Evolutionary conservation across 2,113 vertebrate genomes (phyloP).

Genomic region (Gavialis gangeticus): DNA sequence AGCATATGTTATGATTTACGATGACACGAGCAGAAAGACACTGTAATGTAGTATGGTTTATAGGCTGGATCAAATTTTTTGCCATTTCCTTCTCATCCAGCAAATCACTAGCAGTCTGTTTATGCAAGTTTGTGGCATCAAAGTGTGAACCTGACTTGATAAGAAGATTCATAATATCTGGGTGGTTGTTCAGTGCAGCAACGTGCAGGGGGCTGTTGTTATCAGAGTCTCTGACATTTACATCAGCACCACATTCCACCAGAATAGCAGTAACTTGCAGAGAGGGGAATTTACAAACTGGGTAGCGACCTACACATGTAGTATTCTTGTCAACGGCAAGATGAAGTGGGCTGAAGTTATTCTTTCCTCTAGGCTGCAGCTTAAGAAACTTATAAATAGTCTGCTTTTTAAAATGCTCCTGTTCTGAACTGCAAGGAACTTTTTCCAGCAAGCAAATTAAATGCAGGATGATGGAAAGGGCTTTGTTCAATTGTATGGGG

Average conservation of each 20-base stretch:
- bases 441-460: constrained; percentile 97
- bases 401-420: constrained; percentile 98
- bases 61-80: constrained; percentile 96
- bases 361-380: constrained; percentile 94
- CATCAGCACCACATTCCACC: constrained; percentile 95
- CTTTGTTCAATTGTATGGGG: constrained; percentile 94
- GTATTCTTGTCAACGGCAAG: constrained; percentile 97
- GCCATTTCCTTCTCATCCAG: constrained; percentile 96
- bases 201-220: constrained; percentile 95
- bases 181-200: constrained; percentile 96
- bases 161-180: constrained; percentile 98
- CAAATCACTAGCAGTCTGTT: constrained; percentile 95
- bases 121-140: constrained; percentile 93
- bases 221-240: constrained; percentile 93
- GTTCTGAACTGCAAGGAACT: constrained; percentile 92
- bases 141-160: constrained; percentile 96
- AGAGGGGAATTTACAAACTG: constrained; percentile 98
- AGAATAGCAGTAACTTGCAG: constrained; percentile 93
- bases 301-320: constrained; percentile 96
- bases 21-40: constrained; percentile 97
- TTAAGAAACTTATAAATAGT: constrained; percentile 97
- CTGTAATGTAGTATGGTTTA: constrained; percentile 97
- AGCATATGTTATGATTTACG: constrained; percentile 90
- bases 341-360: constrained; percentile 96
- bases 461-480: constrained; percentile 98